Base-by-base conservation (phyloP, 2,797 vertebrate species). In the Chelon auratus region DNA sequence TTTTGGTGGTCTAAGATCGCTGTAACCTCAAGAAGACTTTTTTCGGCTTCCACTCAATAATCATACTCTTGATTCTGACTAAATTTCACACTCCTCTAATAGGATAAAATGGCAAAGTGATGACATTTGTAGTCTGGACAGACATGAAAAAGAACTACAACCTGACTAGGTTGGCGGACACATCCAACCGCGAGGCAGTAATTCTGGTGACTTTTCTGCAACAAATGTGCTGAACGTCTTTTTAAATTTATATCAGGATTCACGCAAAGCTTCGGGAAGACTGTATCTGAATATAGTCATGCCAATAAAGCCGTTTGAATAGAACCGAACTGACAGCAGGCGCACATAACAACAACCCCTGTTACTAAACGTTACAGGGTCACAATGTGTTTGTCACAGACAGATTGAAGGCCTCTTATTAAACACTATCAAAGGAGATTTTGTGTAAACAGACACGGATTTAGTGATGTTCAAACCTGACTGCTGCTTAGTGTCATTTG, bases 401-500 rank as follows among this genome's bases (percentile, higher is more conserved):
- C 14, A 60, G 18, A 55, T 50, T 45, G 37, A 58, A 58, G 48
- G 36, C 43, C n/a, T 60, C 26, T 57, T 55, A 42, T 75, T 59
- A 51, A 64, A 83, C 54, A 45, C 63, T 40, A 62, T 65, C 72
- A 80, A 65, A 58, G 39, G 60, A 66, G 18, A 75, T 72, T 78
- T 78, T 56, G 50, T 57, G 52, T 63, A 51, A 82, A 66, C 62
- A 78, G 61, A 55, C 43, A 48, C 33, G 71, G 57, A 59, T 80
- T 72, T 62, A 55, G 39, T 59, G 22, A 68, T 57, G 67, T 77
- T 69, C 66, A 26, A 70, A 75, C 69, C 20, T 14, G 39, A 63
- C 72, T 66, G 22, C 62, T 75, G 59, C 76, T 65, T 40, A 18
- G 52, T 68, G 54, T 82, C 56, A 48, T 85, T 75, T 89, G 33